phyloP scores from a whole-genome alignment of 2,888 invertebrate species.

The Lasiommata megera region DNA sequence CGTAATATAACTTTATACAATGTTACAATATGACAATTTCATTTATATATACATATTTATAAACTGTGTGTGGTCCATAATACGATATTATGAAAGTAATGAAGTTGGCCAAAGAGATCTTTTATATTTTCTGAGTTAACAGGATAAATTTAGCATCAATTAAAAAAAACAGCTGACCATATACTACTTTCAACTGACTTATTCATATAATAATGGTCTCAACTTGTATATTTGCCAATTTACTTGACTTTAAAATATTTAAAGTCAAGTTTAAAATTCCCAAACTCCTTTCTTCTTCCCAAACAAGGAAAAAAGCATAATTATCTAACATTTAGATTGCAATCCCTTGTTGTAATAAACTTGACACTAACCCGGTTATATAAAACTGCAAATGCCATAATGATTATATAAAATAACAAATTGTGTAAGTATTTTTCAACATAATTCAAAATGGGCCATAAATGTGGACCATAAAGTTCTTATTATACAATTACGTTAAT shows the following conservation, averaged over 20 bases:
- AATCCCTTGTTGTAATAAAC: too few relatives aligned
- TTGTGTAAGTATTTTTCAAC: neutral
- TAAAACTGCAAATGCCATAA: neutral
- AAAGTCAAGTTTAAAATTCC: too few relatives aligned
- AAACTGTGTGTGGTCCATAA: constrained; percentile 7
- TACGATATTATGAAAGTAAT: neutral
- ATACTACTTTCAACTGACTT: too few relatives aligned
- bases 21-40: neutral
- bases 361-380: neutral
- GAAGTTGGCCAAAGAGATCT: neutral
- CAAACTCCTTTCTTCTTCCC: too few relatives aligned
- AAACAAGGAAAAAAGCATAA: too few relatives aligned
- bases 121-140: neutral
- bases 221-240: too few relatives aligned
- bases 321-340: too few relatives aligned
- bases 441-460: neutral
- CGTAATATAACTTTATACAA: neutral
- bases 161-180: too few relatives aligned
- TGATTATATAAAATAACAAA: neutral
- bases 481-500: neutral
- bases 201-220: too few relatives aligned
- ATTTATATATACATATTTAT: constrained; percentile 4
- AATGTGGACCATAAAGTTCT: constrained; percentile 2
- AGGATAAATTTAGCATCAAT: too few relatives aligned
- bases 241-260: too few relatives aligned